Base-by-base conservation (phyloP, 2,888 invertebrate species). In the Troilus luridus region DNA sequence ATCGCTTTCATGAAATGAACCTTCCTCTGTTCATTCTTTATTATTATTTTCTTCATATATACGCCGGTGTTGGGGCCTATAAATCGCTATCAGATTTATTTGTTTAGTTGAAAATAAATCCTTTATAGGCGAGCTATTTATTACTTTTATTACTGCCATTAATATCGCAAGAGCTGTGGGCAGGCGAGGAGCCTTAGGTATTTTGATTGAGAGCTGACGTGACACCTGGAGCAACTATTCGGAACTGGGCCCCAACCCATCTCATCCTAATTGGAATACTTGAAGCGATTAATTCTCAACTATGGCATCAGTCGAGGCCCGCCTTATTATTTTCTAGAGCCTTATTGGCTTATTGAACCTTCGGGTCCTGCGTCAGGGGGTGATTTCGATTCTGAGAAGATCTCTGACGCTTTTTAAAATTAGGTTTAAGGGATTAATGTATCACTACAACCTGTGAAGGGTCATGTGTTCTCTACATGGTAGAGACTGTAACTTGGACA, bases 261-360 rank as follows among this genome's bases (percentile, higher is more conserved):
- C 41, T 41, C 41, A 41, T 41, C 41, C 2, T 77, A 77, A 77
- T 77, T 77, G 72, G 72, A 77, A 77, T 77, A 77, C 72, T 77
- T 77, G 72, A 8, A 77, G 27, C 9, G 41, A 77, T 77, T 77
- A 77, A 77, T 77, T 6, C 72, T 9, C 72, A 77, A 77, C 72
- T 77, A 77, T 7, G 14, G 9, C 24, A n/a, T n/a, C 14, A 9
- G 10, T 1, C 72, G 11, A 8, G 6, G 6, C 0, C 24, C 5
- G 24, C 24, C 7, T 77, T 77, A 77, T 77, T 19, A 41, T 77
- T 77, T 41, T 77, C 72, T 77, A 14, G 27, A 27, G 17, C 14
- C 72, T 24, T 8, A 41, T 2, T 41, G 72, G 17, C 41, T 41
- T 77, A 77, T 17, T 77, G 72, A 19, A 41, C 17, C 17, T 77